Evolutionary conservation across 2,113 vertebrate genomes (phyloP).

Genomic region (Lynx canadensis): DNA sequence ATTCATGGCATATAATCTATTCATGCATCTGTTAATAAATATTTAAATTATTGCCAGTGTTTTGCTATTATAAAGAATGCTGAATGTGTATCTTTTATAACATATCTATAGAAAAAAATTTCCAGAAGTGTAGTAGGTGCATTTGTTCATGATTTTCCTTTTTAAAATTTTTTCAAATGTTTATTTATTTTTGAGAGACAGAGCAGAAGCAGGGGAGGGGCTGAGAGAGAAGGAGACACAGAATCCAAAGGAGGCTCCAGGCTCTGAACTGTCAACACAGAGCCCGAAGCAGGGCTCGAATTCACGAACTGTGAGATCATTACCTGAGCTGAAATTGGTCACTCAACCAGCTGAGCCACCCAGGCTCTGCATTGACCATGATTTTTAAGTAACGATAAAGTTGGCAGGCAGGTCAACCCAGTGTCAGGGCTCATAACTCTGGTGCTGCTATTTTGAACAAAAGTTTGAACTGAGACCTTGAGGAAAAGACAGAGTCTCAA

Average conservation of each 20-base stretch:
- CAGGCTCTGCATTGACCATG: too few species aligned
- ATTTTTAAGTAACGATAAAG: neutral
- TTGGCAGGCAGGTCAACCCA: neutral
- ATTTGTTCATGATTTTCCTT: neutral
- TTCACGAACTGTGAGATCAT: too few species aligned
- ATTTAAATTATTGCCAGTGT: neutral
- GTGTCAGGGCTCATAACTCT: neutral
- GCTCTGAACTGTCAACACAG: too few species aligned
- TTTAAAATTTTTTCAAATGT: too few species aligned
- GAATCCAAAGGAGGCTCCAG: too few species aligned
- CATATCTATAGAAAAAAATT: neutral
- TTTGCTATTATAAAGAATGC: neutral
- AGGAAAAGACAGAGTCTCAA: neutral
- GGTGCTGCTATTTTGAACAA: neutral
- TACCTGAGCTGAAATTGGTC: too few species aligned
- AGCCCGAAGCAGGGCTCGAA: too few species aligned
- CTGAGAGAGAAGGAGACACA: too few species aligned
- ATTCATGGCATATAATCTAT: neutral
- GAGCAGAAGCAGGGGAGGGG: too few species aligned
- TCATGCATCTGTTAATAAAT: neutral
- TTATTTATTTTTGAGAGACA: too few species aligned
- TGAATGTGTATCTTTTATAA: neutral
- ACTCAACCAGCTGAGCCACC: too few species aligned
- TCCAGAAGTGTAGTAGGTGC: neutral
- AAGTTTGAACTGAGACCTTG: neutral